These are phyloP conservation scores for Neolamprologus multifasciatus DNA, from an alignment of 2,797 vertebrate species.

Conservation along the genomic window DNA sequence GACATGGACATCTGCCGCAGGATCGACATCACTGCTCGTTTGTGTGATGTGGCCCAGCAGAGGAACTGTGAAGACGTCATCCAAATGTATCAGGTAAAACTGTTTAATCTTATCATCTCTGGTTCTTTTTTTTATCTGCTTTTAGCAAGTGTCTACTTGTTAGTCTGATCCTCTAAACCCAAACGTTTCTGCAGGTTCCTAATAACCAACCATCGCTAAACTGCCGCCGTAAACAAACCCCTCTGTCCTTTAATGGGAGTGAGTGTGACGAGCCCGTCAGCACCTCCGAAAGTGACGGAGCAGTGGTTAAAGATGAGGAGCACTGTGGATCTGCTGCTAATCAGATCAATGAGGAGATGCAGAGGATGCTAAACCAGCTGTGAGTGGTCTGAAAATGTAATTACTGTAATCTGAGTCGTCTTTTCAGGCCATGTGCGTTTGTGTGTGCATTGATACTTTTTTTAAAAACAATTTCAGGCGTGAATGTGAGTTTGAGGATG, in stretches of 20 bases:
- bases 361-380: slow-evolving; percentile 24
- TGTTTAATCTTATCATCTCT: not conserved
- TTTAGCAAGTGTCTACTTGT: not conserved
- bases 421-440: not conserved
- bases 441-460: not conserved
- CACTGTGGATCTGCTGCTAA: slow-evolving; percentile 86
- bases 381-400: slow-evolving; percentile 65
- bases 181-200: slow-evolving; percentile 76
- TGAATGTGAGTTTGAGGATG: slow-evolving; percentile 97
- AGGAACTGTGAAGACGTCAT: slow-evolving; percentile 94
- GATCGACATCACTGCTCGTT: slow-evolving; percentile 93
- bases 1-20: slow-evolving; percentile 98
- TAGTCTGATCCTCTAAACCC: not conserved
- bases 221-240: slow-evolving; percentile 79
- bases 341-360: slow-evolving; percentile 83
- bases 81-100: slow-evolving; percentile 89
- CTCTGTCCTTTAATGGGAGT: slow-evolving; percentile 69
- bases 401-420: not conserved
- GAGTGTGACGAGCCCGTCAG: slow-evolving; percentile 89
- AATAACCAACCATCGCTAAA: slow-evolving; percentile 85
- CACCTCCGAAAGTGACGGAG: slow-evolving; percentile 84
- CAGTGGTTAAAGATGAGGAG: slow-evolving; percentile 80
- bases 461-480: slow-evolving; percentile 17
- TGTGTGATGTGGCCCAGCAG: slow-evolving; percentile 92
- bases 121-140: not conserved